Base-by-base conservation (phyloP, 2,888 invertebrate genomes). In the Omphaloscelis lunosa region DNA sequence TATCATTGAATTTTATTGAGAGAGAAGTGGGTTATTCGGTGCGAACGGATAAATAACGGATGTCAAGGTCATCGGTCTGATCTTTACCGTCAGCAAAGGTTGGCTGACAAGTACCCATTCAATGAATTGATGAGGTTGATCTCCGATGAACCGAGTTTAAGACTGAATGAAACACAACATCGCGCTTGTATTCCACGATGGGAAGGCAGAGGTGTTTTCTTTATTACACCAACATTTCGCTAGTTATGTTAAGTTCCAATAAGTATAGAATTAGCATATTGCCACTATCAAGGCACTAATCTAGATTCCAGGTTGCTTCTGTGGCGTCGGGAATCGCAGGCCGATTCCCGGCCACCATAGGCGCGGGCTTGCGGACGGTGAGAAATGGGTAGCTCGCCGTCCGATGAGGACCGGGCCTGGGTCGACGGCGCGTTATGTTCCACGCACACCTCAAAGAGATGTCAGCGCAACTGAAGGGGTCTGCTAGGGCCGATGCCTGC, bases 41-140 rank as follows among this genome's bases (percentile, higher is more conserved):
- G 85, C n/a, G 68, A 82, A 85, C 27, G 48, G 59, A 82, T 65
- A 58, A 58, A 59, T 34, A 63, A 58, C 76, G 45, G 85, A 62
- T 45, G 51, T 45, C 62, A 81, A 85, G 71, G 85, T 51, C 62
- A 41, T 34, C n/a, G n/a, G 61, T 68, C 56, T 67, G 56, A 82
- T 67, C 66, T 77, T 77, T 11, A 65, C 51, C 9, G 45, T 17
- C 66, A 29, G 45, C n/a, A 56, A 56, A 45, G 77, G 66, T 79
- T 58, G 17, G 62, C 56, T 48, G 75, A 41, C n/a, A 34, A 51
- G 75, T 65, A 81, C 58, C 48, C 17, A 11, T 51, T 63, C 29
- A 78, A 72, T 61, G 29, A 80, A 45, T 34, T 77, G 61, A 80
- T 53, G 80, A 80, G 27, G 72, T 61, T 59, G 72, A 58, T 79